Conservation (phyloP, 2,113 vertebrate species). For the Eubucco bourcierii region DNA sequence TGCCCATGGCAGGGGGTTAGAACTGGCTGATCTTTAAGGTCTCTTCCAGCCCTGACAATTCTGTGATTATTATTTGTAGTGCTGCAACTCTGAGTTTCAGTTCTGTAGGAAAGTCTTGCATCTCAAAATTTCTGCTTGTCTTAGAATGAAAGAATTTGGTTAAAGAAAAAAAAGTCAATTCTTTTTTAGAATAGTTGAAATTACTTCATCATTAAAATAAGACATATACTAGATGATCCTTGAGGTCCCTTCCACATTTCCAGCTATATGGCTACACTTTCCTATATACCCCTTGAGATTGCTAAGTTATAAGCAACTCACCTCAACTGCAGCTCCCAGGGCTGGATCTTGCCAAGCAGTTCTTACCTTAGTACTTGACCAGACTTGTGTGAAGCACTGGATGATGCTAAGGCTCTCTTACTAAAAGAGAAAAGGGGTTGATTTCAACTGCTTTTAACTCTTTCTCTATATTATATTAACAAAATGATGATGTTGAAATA, state of each 20-base stretch:
- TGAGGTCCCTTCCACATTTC: too few relatives aligned
- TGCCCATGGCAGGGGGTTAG: too few relatives aligned
- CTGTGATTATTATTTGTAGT: not conserved
- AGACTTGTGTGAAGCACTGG: not conserved
- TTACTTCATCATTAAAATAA: not conserved
- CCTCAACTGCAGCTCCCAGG: not conserved
- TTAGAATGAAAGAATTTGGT: not conserved
- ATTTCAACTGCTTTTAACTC: not conserved
- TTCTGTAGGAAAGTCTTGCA: not conserved
- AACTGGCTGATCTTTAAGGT: too few relatives aligned
- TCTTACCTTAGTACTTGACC: not conserved
- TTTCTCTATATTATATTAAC: not conserved
- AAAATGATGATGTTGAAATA: not conserved
- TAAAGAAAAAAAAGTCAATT: not conserved
- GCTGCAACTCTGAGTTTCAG: not conserved
- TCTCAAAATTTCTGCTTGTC: not conserved
- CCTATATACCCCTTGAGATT: not conserved
- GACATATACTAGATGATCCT: too few relatives aligned
- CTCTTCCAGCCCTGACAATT: too few relatives aligned
- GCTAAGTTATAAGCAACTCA: not conserved
- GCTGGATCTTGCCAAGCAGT: not conserved
- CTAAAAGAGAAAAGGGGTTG: not conserved
- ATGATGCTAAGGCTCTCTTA: not conserved
- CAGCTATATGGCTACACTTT: not conserved
- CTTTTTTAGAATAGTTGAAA: not conserved